Conservation (phyloP, 2,113 vertebrate species). For the Anthoscopus minutus region DNA sequence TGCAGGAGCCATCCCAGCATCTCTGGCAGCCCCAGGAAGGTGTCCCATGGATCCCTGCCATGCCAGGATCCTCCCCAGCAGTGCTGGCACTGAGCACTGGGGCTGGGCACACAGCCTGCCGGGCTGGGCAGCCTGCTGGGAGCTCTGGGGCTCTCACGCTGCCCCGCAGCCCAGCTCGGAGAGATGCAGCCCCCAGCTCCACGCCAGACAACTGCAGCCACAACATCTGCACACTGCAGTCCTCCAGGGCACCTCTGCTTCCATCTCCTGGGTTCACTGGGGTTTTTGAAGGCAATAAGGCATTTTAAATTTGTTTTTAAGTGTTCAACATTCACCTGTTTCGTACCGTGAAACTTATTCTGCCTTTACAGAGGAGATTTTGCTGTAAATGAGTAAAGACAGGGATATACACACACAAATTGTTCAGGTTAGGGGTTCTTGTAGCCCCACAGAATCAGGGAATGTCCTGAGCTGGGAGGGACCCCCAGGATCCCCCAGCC, state of each 20-base stretch:
- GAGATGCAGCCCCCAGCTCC: background rate
- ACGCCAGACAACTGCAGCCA: rapidly evolving
- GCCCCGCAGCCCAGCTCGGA: rapidly evolving
- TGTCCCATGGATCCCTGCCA: background rate
- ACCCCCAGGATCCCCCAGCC: rapidly evolving
- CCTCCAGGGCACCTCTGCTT: background rate
- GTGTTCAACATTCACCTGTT: background rate
- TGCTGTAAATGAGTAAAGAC: background rate
- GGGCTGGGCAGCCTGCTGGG: background rate
- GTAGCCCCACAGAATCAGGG: background rate
- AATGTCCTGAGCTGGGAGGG: rapidly evolving
- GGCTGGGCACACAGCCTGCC: background rate
- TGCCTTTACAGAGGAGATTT: background rate
- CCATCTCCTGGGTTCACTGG: rapidly evolving
- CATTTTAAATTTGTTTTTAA: background rate
- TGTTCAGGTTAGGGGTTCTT: background rate
- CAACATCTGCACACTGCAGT: background rate
- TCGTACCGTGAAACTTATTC: background rate
- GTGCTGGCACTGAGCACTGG: background rate
- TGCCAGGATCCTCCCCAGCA: background rate
- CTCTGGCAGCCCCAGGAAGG: background rate
- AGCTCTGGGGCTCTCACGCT: background rate
- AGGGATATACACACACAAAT: rapidly evolving
- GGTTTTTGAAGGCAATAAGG: background rate
- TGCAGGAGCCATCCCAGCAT: background rate